Evolutionary conservation across 2,888 invertebrate genomes (phyloP).

Genomic region (Gordius sp.): DNA sequence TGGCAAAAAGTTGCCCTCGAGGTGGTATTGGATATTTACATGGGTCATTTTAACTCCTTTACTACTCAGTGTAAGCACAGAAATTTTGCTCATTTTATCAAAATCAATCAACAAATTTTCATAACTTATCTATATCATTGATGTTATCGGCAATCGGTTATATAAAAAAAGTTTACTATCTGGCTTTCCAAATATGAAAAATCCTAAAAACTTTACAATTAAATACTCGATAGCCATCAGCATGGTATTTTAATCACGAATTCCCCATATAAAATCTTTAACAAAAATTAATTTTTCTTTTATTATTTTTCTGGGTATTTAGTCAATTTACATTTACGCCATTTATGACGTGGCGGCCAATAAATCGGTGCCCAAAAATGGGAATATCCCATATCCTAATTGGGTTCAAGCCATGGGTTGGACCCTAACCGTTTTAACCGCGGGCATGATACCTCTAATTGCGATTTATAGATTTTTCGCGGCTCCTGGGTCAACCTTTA

Average conservation of each 20-base stretch:
- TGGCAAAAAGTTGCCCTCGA: not conserved
- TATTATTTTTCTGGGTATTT: not conserved
- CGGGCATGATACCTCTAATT: not conserved
- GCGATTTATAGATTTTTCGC: not conserved
- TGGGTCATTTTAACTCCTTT: constrained; percentile 17
- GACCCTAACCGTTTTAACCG: not conserved
- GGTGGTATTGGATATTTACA: constrained; percentile 20
- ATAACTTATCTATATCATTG: no score
- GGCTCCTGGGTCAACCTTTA: not conserved
- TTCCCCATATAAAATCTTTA: no score
- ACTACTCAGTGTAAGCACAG: constrained; percentile 16
- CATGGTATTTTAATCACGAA: no score
- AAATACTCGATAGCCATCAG: no score
- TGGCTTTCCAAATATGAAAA: no score
- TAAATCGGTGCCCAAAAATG: not conserved
- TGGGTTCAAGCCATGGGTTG: constrained; percentile 5
- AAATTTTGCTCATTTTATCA: no score
- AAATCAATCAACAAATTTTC: no score
- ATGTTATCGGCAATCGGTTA: no score
- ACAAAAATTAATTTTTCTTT: no score
- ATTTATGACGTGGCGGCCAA: not conserved
- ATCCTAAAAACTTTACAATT: no score
- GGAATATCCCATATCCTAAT: not conserved
- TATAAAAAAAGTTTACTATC: no score
- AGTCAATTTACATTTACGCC: not conserved